Base-by-base conservation (phyloP, 2,888 invertebrate species). In the Drosophila hamatofila region DNA sequence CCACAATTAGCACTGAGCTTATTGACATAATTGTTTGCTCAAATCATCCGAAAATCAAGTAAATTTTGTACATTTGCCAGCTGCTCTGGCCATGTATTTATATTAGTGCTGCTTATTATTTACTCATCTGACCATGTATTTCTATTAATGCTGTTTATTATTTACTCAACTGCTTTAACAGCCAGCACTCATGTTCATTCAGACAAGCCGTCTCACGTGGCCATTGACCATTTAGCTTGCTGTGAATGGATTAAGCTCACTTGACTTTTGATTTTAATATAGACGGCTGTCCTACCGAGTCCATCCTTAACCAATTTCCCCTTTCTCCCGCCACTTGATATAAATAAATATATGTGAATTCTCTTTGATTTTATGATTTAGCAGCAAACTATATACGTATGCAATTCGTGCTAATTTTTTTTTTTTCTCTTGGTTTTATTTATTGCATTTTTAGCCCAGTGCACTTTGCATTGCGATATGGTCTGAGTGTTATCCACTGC, bases 1-100 rank as follows among this genome's bases (percentile, higher is more conserved):
- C 68, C 58, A 72, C 80, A 86, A 84, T 84, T 84, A 84, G 83
- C 84, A 83, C 86, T 78, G 70, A 81, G 78, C 72, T 71, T 72
- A 65, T 74, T 78, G 73, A 75, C 75, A 71, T 58, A 79, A 69
- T 69, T 77, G 72, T 77, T 84, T 83, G 70, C 78, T 46, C 63
- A 80, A 78, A 73, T 83, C 71, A 84, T 70, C 23, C 25, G 16
- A 63, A 66, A 55, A 49, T 74, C 61, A 55, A 72, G 51, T 58
- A 42, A 35, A 30, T 27, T 14, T n/a, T 30, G 18, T 39, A 23
- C 39, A 23, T 23, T 54, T 35, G 39, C n/a, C 33, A 16, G n/a
- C 44, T 27, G 48, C 27, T 52, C 35, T 52, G 21, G 6, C 33
- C 60, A 48, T 14, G 9, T 55, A 37, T 60, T 44, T 37, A 35